Evolutionary conservation across 2,888 invertebrate genomes (phyloP), one percentile per base, ranked within the genome.

Genomic region (Drosophila subquinaria): DNA sequence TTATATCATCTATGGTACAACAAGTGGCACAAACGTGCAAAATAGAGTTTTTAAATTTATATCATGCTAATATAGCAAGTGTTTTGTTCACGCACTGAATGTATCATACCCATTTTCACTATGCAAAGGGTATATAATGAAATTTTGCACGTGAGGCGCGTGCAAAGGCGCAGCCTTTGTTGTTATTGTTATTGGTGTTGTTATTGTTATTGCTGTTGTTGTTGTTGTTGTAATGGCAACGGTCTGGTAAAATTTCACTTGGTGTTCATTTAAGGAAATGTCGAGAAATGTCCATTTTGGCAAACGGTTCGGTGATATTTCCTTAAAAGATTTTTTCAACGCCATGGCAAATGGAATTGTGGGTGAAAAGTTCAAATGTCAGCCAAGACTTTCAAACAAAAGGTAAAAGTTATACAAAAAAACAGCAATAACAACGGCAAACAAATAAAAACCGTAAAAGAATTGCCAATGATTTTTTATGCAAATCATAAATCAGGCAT

Each of bases 301-400:
- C 69, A 45, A 57, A 45, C 56, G 35, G n/a, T 71, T 67, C 68
- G 69, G 69, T 70, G 72, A 70, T 76, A 82, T 87, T 90, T 89
- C 89, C 82, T 88, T 88, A 80, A 84, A 75, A 72, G 80, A 62
- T 67, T 69, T 76, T 69, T 80, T 68, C 70, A 76, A 69, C 67
- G 71, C 80, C 80, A 47, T 40, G 35, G 55, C 76, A 82, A 81
- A 79, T 79, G 74, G 82, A 83, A 89, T 88, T 87, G 87, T 90
- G 90, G 91, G 91, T 85, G 91, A 91, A 91, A 90, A 90, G 90
- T 90, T 90, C 90, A 91, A 87, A 90, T 81, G 90, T 81, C 88
- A 87, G 63, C 57, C 76, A 78, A 76, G 79, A 77, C 79, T 71
- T 80, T 66, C 81, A 71, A 78, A 89, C 89, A 90, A 89, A 88